Evolutionary conservation across 1,140 invertebrate species (phyloP).

Genomic region (Drosophila santomea): DNA sequence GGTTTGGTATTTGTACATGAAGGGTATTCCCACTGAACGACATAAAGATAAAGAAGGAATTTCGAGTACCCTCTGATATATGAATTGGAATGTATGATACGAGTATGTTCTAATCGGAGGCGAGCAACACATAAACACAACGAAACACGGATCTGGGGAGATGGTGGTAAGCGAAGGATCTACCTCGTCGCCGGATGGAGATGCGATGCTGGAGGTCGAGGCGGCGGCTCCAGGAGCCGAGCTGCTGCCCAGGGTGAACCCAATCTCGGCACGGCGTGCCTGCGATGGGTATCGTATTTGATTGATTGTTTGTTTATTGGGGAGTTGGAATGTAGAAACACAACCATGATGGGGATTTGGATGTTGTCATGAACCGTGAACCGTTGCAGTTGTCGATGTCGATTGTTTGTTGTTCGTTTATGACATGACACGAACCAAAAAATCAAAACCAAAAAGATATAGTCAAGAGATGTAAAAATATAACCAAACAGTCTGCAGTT

Average conservation of each 20-base stretch:
- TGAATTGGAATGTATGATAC: conserved; percentile 16
- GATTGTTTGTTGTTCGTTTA: conserved; percentile 43
- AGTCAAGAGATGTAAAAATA: conserved; percentile 20
- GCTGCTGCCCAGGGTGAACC: conserved; percentile 92
- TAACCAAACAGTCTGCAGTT: conserved; percentile 9
- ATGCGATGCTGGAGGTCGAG: conserved; percentile 52
- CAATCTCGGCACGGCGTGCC: conserved; percentile 96
- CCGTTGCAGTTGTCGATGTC: conserved; percentile 43
- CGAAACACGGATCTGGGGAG: conserved; percentile 37
- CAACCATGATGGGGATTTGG: conserved; percentile 32
- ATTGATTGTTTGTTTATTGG: conserved; percentile 16
- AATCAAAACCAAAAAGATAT: conserved; percentile 43
- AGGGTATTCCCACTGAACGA: conserved; percentile 22
- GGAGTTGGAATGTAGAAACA: conserved; percentile 34
- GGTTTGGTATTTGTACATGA: conserved; percentile 19
- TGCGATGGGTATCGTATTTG: conserved; percentile 85
- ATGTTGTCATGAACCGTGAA: conserved; percentile 67
- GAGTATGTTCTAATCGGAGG: background rate
- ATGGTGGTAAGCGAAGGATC: conserved; percentile 56
- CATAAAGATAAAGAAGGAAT: conserved; percentile 8
- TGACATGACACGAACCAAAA: conserved; percentile 51
- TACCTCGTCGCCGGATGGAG: conserved; percentile 73
- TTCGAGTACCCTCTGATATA: conserved; percentile 8
- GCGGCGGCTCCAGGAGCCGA: conserved; percentile 35
- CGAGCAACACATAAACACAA: conserved; percentile 41